Percentiles rank a stretch among this genome's conserved stretches.
These are phyloP conservation scores for Fragum fragum DNA, from an alignment of 2,888 invertebrate genomes.

Conservation along the genomic window DNA sequence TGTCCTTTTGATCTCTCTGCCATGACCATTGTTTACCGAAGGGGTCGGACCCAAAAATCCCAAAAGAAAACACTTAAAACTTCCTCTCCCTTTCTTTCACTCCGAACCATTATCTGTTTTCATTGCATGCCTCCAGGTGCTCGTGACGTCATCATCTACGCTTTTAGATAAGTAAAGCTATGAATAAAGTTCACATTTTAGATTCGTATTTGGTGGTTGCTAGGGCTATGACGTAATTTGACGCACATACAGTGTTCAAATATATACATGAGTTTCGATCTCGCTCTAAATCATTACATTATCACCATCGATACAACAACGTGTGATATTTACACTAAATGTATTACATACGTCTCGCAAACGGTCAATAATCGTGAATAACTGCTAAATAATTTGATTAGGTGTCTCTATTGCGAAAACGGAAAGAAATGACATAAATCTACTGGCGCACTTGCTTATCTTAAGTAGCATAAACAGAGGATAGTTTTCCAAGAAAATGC, in stretches of 20 bases:
- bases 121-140: conserved; percentile 54
- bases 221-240: conserved; percentile 76
- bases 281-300: conserved; percentile 17
- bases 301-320: conserved; percentile 22
- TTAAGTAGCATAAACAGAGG: no score
- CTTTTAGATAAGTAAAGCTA: conserved; percentile 65
- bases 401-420: conserved; percentile 2
- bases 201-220: conserved; percentile 83
- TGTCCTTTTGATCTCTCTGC: conserved; percentile 76
- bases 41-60: conserved; percentile 64
- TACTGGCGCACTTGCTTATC: background rate
- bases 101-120: conserved; percentile 60
- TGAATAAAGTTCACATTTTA: conserved; percentile 40
- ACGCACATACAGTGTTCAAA: conserved; percentile 57
- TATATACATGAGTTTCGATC: conserved; percentile 28
- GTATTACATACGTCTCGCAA: background rate
- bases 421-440: background rate
- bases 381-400: conserved; percentile 3
- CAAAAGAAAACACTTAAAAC: conserved; percentile 62
- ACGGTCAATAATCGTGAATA: background rate
- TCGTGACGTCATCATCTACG: conserved; percentile 69
- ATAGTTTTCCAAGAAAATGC: no score
- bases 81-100: conserved; percentile 59
- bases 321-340: conserved; percentile 6
- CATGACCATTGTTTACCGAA: conserved; percentile 79